A percentile compares a stretch with the other conserved stretches of the same genome.
These are phyloP conservation scores for Tragulus kanchil DNA, from an alignment of 2,113 vertebrate genomes.

Conservation along the genomic window DNA sequence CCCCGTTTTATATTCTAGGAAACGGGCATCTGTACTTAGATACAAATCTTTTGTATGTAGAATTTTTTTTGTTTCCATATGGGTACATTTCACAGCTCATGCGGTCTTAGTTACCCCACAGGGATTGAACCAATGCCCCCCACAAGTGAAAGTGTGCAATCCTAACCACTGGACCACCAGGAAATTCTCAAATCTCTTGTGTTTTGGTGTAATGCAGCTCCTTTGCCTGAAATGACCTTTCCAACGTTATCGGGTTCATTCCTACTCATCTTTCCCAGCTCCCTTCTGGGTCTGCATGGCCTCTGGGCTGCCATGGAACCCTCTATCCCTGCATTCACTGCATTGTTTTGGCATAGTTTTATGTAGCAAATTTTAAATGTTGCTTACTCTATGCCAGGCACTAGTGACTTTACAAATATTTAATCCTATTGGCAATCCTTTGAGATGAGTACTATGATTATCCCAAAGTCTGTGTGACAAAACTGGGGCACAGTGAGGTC, in stretches of 20 bases:
- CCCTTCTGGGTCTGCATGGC: background rate
- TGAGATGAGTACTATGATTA: background rate
- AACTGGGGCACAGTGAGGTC: background rate
- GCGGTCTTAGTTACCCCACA: background rate
- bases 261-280: background rate
- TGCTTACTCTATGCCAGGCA: background rate
- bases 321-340: background rate
- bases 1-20: background rate
- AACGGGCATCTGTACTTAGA: background rate
- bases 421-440: background rate
- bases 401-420: background rate
- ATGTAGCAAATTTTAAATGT: background rate
- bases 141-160: background rate
- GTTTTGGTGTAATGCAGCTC: background rate
- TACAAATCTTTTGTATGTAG: background rate
- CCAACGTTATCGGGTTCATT: background rate
- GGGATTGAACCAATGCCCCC: background rate
- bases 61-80: background rate
- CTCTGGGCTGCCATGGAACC: background rate
- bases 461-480: background rate
- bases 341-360: background rate
- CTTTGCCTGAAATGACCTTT: background rate
- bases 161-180: background rate
- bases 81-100: background rate
- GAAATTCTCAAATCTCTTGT: background rate